Evolutionary conservation across 2,888 invertebrate genomes (phyloP).

Genomic region (Scaptomyza tumidula): DNA sequence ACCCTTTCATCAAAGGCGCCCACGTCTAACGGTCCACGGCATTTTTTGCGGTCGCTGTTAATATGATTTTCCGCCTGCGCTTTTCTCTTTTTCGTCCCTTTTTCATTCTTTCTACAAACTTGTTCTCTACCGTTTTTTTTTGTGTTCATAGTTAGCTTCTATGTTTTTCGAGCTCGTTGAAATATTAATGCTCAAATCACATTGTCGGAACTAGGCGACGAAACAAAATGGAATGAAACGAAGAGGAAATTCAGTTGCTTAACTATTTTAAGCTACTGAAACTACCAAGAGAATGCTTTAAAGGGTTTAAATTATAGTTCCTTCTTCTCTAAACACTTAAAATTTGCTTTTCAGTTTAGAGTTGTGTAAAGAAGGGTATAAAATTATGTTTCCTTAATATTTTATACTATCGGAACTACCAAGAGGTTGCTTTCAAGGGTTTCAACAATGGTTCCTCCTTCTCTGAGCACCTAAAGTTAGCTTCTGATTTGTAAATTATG

Average conservation of each 20-base stretch:
- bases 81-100: slow-evolving; percentile 19
- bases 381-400: background rate
- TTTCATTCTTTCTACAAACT: background rate
- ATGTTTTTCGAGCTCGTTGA: slow-evolving; percentile 19
- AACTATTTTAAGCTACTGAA: background rate
- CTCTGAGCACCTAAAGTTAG: background rate
- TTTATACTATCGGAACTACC: background rate
- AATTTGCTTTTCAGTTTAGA: too few relatives aligned
- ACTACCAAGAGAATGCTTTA: background rate
- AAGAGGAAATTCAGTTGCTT: background rate
- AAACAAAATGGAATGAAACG: slow-evolving; percentile 9
- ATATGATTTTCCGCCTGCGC: slow-evolving; percentile 65
- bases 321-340: too few relatives aligned
- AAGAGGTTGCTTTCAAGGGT: background rate
- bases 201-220: slow-evolving; percentile 2
- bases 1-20: slow-evolving; percentile 74
- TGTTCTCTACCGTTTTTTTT: slow-evolving; percentile 8
- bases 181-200: slow-evolving; percentile 27
- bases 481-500: too few relatives aligned
- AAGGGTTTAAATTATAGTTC: background rate
- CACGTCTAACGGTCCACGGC: slow-evolving; percentile 44
- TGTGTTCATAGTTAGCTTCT: slow-evolving; percentile 43
- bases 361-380: too few relatives aligned
- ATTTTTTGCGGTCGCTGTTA: slow-evolving; percentile 69
- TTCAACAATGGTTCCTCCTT: background rate